A percentile compares a stretch with the other conserved stretches of the same genome.
phyloP scores from a whole-genome alignment of 2,888 invertebrate species.

The Brachynemurus nebulosus region DNA sequence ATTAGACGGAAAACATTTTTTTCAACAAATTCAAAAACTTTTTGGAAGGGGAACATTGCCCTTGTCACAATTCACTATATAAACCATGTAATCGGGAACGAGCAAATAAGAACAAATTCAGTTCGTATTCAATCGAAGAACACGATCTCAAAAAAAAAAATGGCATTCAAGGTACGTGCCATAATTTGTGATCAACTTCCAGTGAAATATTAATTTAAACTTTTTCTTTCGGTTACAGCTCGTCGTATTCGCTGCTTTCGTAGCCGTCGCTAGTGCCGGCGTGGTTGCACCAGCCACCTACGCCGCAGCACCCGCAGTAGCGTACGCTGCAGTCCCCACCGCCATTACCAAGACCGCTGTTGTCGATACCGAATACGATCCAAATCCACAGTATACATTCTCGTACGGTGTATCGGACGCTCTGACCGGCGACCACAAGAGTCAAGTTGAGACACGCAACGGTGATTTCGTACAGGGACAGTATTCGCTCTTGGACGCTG shows the following conservation, averaged over 20 bases:
- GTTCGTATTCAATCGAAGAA: no score
- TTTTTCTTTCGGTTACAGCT: slow-evolving; percentile 5
- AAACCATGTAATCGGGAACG: no score
- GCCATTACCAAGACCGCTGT: slow-evolving; percentile 22
- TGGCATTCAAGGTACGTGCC: no score
- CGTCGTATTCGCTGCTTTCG: slow-evolving; percentile 16
- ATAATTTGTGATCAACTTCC: no score
- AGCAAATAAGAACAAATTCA: no score
- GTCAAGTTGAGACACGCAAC: slow-evolving; percentile 32
- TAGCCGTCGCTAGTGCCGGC: slow-evolving; percentile 19
- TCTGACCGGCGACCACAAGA: slow-evolving; percentile 34
- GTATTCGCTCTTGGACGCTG: slow-evolving; percentile 34
- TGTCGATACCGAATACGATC: slow-evolving; percentile 27
- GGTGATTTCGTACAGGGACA: slow-evolving; percentile 35
- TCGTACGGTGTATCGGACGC: slow-evolving; percentile 34
- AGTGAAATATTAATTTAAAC: no score
- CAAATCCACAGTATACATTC: slow-evolving; percentile 35
- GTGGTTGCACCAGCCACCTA: slow-evolving; percentile 3
- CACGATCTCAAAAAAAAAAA: no score
- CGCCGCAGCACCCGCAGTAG: slow-evolving; percentile 4
- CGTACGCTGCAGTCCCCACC: slow-evolving; percentile 10
- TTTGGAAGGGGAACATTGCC: no score
- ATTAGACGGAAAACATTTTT: no score
- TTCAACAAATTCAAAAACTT: no score
- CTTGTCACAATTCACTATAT: no score